Conservation (phyloP, 2,113 vertebrate genomes). For the Pogonocichla stellata region DNA sequence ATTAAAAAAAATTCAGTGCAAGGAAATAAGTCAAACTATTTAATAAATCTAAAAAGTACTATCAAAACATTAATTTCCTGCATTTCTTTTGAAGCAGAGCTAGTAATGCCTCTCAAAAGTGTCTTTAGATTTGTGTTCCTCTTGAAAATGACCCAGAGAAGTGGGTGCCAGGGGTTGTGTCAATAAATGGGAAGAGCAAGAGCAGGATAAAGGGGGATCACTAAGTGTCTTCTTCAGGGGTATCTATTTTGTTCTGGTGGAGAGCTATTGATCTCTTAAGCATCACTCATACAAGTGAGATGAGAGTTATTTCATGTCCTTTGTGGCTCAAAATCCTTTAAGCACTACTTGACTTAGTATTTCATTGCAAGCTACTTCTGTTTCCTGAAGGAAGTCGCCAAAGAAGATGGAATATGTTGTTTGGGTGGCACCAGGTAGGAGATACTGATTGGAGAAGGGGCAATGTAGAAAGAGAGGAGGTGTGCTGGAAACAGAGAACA, state of each 20-base stretch:
- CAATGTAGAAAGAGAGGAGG: not conserved
- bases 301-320: not conserved
- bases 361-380: not conserved
- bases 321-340: not conserved
- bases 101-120: not conserved
- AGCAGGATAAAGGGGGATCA: not conserved
- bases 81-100: not conserved
- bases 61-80: not conserved
- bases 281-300: not conserved
- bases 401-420: not conserved
- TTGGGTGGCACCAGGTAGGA: not conserved
- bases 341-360: not conserved
- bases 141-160: not conserved
- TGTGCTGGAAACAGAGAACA: not conserved
- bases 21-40: not conserved
- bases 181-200: not conserved
- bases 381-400: not conserved
- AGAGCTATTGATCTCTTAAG: not conserved
- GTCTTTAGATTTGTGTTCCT: not conserved
- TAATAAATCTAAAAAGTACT: not conserved
- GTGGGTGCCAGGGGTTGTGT: not conserved
- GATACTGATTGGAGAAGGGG: not conserved
- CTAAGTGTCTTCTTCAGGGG: not conserved
- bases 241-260: not conserved
- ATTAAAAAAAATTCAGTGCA: not conserved